phyloP scores from a whole-genome alignment of 2,113 vertebrate species.

The Lonchura striata region DNA sequence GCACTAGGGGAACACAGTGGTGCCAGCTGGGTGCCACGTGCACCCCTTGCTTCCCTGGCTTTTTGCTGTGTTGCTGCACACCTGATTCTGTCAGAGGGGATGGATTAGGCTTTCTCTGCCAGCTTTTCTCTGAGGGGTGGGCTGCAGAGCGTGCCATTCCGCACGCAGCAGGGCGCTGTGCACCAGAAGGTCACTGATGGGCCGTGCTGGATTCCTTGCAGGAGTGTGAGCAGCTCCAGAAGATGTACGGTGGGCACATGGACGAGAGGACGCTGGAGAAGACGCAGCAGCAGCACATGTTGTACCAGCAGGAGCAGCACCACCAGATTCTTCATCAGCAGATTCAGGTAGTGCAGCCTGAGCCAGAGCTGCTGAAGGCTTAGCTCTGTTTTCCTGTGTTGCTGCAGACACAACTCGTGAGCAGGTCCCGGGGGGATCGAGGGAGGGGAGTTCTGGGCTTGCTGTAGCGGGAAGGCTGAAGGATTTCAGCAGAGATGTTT shows the following conservation, averaged over 20 bases:
- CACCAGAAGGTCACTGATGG: fast-evolving
- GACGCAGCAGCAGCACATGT: slow-evolving; percentile 95
- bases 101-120: neutral
- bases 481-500: neutral
- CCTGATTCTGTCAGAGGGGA: neutral
- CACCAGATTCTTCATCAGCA: slow-evolving; percentile 91
- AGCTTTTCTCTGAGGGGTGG: neutral
- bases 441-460: neutral
- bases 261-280: slow-evolving; percentile 92
- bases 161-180: neutral
- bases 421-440: neutral
- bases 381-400: neutral
- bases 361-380: neutral
- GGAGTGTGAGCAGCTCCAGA: slow-evolving; percentile 98
- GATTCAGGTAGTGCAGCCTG: slow-evolving; percentile 79
- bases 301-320: slow-evolving; percentile 98
- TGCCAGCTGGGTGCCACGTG: fast-evolving
- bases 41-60: neutral
- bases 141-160: neutral
- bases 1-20: fast-evolving
- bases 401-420: neutral
- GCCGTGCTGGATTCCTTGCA: slow-evolving; percentile 27
- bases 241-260: slow-evolving; percentile 91
- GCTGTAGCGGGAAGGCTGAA: neutral
- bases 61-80: neutral